These are phyloP conservation scores for Sarcophilus harrisii DNA, from an alignment of 2,797 vertebrate genomes.

Conservation along the genomic window DNA sequence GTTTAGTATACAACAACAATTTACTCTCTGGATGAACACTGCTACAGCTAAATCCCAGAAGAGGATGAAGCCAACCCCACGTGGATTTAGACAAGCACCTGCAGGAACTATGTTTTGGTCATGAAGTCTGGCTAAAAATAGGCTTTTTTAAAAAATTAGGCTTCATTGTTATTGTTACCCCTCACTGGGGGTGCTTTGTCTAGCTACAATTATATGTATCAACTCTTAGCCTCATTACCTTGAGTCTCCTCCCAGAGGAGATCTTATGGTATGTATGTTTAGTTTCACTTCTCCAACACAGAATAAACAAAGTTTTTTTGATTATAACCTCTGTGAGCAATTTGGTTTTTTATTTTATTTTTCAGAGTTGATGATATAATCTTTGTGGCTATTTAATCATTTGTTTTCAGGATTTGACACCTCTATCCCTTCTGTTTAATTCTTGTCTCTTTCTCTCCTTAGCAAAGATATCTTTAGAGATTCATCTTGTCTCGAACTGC, in stretches of 20 bases:
- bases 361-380: neutral
- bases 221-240: neutral
- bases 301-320: neutral
- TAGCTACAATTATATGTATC: neutral
- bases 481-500: neutral
- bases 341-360: neutral
- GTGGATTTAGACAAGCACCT: neutral
- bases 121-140: neutral
- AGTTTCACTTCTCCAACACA: neutral
- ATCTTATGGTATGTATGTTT: neutral
- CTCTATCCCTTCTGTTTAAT: neutral
- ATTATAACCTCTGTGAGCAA: neutral
- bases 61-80: neutral
- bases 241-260: neutral
- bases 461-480: neutral
- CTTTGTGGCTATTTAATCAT: neutral
- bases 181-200: neutral
- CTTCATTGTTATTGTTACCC: neutral
- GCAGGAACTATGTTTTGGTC: neutral
- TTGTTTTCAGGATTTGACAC: neutral
- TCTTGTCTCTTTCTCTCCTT: neutral
- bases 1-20: too few relatives aligned
- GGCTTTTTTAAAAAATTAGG: neutral
- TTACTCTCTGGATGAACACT: neutral
- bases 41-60: neutral